Evolutionary conservation across 1,140 invertebrate genomes (phyloP).

Genomic region (Drosophila bipectinata): DNA sequence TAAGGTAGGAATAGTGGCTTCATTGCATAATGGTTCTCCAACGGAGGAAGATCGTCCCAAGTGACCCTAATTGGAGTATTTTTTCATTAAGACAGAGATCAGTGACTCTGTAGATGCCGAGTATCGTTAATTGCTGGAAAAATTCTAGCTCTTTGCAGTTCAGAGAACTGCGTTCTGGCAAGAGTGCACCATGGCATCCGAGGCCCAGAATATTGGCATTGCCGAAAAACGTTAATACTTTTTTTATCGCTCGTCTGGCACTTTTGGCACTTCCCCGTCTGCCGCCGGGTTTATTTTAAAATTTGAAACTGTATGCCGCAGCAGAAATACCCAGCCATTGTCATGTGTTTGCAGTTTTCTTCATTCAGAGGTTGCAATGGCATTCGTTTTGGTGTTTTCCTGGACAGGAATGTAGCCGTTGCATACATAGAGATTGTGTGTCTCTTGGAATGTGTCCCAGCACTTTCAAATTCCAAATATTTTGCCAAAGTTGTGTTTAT

Average conservation of each 20-base stretch:
- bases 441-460: constrained; percentile 9
- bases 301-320: constrained; percentile 51
- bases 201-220: constrained; percentile 18
- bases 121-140: constrained; percentile 2
- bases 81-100: neutral
- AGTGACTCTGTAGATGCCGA: neutral
- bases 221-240: constrained; percentile 33
- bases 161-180: constrained; percentile 6
- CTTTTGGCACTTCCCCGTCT: constrained; percentile 10
- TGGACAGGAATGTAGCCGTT: constrained; percentile 23
- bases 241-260: constrained; percentile 44
- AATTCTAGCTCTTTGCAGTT: neutral
- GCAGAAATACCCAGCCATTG: constrained; percentile 48
- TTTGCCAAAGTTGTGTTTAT: constrained; percentile 6
- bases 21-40: constrained; percentile 4
- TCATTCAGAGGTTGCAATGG: constrained; percentile 33
- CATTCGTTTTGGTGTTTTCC: constrained; percentile 8
- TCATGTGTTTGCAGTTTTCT: constrained; percentile 63
- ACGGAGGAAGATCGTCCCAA: constrained; percentile 18
- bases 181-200: constrained; percentile 44
- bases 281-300: constrained; percentile 59
- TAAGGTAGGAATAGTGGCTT: constrained; percentile 1
- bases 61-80: constrained; percentile 53
- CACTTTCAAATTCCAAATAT: constrained; percentile 16
- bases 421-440: constrained; percentile 1